A percentile compares a stretch with the other conserved stretches of the same genome.
Conservation (phyloP, 1,140 invertebrate species). For the Neoseiulus cucumeris region DNA sequence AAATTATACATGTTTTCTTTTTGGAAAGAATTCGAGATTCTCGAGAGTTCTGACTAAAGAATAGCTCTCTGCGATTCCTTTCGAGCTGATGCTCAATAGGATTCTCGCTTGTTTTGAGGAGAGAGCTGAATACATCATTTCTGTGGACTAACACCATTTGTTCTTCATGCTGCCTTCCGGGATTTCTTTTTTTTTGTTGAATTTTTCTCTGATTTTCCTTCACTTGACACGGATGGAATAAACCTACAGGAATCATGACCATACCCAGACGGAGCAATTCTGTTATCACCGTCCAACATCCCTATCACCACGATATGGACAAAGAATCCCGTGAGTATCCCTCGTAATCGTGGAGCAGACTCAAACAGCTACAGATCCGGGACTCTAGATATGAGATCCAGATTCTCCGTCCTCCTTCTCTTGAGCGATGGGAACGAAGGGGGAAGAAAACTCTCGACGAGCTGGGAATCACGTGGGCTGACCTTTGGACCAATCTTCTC, state of each 20-base stretch:
- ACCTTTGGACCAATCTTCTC: no score
- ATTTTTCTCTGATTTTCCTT: neutral
- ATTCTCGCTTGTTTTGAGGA: no score
- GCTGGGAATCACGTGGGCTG: no score
- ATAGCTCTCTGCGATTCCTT: neutral
- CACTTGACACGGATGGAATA: neutral
- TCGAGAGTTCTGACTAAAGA: neutral
- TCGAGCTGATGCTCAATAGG: neutral
- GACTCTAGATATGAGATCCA: no score
- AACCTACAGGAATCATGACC: neutral
- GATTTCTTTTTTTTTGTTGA: neutral
- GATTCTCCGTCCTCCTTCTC: no score
- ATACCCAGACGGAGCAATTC: slow-evolving; percentile 4
- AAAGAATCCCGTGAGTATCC: neutral
- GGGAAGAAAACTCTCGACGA: no score
- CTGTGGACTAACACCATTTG: no score
- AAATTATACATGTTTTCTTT: neutral
- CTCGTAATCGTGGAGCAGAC: no score
- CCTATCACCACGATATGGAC: neutral
- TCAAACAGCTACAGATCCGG: no score
- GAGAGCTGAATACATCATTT: no score
- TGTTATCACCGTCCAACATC: neutral
- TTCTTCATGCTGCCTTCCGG: no score
- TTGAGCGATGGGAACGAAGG: no score
- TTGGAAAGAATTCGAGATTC: neutral